phyloP scores from a whole-genome alignment of 2,888 invertebrate species.

The Acronicta leporina region DNA sequence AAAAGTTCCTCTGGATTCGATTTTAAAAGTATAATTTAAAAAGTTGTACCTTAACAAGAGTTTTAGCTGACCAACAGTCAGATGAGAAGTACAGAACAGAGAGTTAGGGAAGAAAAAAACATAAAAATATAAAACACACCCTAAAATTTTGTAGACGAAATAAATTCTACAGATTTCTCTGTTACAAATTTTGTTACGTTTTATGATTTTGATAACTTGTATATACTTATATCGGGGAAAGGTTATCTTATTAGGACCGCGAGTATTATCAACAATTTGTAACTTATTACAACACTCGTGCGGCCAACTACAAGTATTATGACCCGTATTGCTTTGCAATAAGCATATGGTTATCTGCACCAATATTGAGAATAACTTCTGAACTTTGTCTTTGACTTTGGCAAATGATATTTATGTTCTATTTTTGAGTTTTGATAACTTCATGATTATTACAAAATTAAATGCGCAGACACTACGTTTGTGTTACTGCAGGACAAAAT shows the following conservation, averaged over 20 bases:
- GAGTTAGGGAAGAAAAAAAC: no score
- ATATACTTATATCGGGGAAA: constrained; percentile 12
- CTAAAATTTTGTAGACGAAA: neutral
- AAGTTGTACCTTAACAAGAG: no score
- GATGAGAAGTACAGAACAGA: no score
- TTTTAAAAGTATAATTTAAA: no score
- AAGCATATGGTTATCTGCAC: neutral
- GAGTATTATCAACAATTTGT: constrained; percentile 45
- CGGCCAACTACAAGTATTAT: neutral
- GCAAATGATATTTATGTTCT: constrained; percentile 15
- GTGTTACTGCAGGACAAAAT: no score
- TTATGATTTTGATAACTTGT: constrained; percentile 28
- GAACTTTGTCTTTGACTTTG: constrained; percentile 47
- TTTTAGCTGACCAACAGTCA: no score
- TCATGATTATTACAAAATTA: constrained; percentile 24
- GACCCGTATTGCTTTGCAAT: neutral
- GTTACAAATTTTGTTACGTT: constrained; percentile 34
- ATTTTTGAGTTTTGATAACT: constrained; percentile 24
- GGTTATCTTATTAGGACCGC: constrained; percentile 46
- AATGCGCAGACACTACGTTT: constrained; percentile 1
- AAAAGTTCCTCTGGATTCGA: no score
- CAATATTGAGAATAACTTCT: constrained; percentile 1
- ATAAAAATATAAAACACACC: constrained; percentile 12
- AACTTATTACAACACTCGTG: neutral
- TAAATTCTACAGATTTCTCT: constrained; percentile 19